Evolutionary conservation across 2,888 invertebrate genomes (phyloP).

Genomic region (Panzeria rudis): DNA sequence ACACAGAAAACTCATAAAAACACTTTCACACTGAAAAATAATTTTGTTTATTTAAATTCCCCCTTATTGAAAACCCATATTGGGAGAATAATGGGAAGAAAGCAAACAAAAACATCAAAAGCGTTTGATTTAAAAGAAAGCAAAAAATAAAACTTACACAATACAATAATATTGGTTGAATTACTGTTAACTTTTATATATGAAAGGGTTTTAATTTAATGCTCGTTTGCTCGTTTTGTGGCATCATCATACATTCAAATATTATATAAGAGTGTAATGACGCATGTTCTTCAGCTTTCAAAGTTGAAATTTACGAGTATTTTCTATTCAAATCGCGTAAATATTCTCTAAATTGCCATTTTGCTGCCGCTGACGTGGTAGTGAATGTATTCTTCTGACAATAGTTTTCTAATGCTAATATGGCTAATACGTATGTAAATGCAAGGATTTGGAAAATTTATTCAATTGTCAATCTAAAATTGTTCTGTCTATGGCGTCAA

Average conservation of each 20-base stretch:
- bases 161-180: conserved; percentile 50
- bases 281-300: conserved; percentile 62
- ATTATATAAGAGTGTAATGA: conserved; percentile 59
- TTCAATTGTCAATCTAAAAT: conserved; percentile 77
- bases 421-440: conserved; percentile 78
- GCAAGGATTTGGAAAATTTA: conserved; percentile 82
- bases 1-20: conserved; percentile 68
- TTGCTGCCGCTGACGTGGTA: conserved; percentile 32
- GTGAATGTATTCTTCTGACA: conserved; percentile 51
- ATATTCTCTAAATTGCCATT: conserved; percentile 54
- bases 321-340: conserved; percentile 66
- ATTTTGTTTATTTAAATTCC: conserved; percentile 56
- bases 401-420: conserved; percentile 78
- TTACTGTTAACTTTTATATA: conserved; percentile 44
- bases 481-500: neutral
- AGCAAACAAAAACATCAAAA: conserved; percentile 63
- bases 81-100: conserved; percentile 26
- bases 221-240: conserved; percentile 26
- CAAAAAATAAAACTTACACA: conserved; percentile 14
- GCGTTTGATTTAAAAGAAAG: conserved; percentile 52
- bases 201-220: conserved; percentile 65
- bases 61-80: conserved; percentile 16
- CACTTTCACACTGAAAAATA: conserved; percentile 66
- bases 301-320: conserved; percentile 51
- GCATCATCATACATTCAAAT: conserved; percentile 6